Conservation (phyloP, 1,140 invertebrate species). For the Diuraphis noxia region DNA sequence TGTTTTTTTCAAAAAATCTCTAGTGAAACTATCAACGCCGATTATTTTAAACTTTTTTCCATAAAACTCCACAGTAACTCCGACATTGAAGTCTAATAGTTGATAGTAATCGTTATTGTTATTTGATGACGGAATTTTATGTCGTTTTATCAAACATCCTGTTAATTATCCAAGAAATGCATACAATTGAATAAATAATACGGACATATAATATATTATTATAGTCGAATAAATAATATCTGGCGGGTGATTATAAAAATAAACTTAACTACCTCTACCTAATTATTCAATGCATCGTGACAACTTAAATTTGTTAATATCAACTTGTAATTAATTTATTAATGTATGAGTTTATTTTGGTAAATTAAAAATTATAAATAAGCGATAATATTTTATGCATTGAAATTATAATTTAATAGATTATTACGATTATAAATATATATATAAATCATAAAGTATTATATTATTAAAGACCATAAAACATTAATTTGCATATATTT, state of each 20-base stretch:
- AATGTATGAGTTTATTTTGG: background rate
- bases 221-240: background rate
- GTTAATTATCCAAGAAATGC: constrained; percentile 33
- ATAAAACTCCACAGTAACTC: constrained; percentile 74
- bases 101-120: constrained; percentile 71
- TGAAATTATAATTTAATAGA: background rate
- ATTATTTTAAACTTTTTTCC: constrained; percentile 79
- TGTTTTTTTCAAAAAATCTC: constrained; percentile 78
- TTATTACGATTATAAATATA: background rate
- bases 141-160: constrained; percentile 76
- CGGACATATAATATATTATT: background rate
- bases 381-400: background rate
- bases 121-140: constrained; percentile 73
- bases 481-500: background rate
- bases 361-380: background rate
- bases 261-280: background rate
- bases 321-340: background rate
- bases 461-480: background rate
- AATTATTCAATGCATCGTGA: background rate
- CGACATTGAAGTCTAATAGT: constrained; percentile 76
- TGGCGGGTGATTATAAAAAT: background rate
- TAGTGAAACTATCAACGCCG: constrained; percentile 83
- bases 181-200: constrained; percentile 19
- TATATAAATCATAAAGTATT: background rate
- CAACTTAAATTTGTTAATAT: background rate